Evolutionary conservation across 2,113 vertebrate species (phyloP), one percentile per base, ranked within the genome.

Genomic region (Ptyas mucosa): DNA sequence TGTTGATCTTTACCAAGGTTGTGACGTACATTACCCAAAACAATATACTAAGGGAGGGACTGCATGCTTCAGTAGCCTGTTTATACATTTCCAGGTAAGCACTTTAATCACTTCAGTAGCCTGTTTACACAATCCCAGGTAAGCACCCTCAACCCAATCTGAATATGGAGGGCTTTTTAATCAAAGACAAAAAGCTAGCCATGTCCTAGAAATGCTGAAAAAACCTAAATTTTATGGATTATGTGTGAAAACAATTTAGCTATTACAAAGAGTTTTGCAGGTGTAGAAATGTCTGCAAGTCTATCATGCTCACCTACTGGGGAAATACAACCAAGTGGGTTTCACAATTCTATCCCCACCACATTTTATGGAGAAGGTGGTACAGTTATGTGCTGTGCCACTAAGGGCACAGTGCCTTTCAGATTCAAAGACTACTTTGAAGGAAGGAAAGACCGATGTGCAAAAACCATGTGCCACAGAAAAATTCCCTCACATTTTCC

Each of bases 1-100:
- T 51, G 91, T 88, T 61, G 92, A 95, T 92, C 39, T 92, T 93
- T 94, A 95, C 93, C 94, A 49, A 90, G 94, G 87, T 87, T 92
- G 95, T 91, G 58, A 43, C 39, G 86, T 93, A 85, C 95, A 85
- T 93, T 92, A 94, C 89, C 90, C 90, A 90, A 94, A 92, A 75
- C 92, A 93, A 94, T 94, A 39, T 55, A 90, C 14, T 24, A 90
- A 93, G 88, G 5, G 87, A 90, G 11, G 75, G 54, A 52, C 15
- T 86, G 46, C 46, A 61, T 34, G 64, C 75, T 89, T 34, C 18
- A 43, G 75, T 90, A 89, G 69, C 88, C 43, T 85, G 43, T 88
- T 54, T 49, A 81, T 26, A 75, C n/a, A 29, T 23, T 26, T 24
- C 26, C 61, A 64, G 24, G 26, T 29, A 51, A 90, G 55, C 43